Percentiles rank a stretch among this genome's conserved stretches.
Evolutionary conservation across 2,888 invertebrate species (phyloP).

Genomic region (Petrolisthes cinctipes): DNA sequence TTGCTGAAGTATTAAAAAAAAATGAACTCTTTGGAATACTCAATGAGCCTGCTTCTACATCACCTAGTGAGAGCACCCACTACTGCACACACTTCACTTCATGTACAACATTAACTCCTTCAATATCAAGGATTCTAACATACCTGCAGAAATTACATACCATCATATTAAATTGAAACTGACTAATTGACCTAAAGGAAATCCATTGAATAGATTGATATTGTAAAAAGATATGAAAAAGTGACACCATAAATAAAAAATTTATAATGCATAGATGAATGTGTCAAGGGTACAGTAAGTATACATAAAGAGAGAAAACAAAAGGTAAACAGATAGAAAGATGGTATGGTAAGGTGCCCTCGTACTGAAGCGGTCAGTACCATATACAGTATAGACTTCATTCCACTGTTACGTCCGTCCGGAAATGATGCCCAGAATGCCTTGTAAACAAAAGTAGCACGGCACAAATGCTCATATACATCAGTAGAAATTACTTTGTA

Average conservation of each 20-base stretch:
- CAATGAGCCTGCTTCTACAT: constrained; percentile 23
- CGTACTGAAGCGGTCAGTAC: too few species aligned
- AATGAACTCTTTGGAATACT: constrained; percentile 49
- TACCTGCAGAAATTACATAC: too few species aligned
- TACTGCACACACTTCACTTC: constrained; percentile 15
- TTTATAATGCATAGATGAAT: too few species aligned
- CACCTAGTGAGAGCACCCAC: constrained; percentile 31
- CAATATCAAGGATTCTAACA: background rate
- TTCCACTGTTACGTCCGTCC: constrained; percentile 46
- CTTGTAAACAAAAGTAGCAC: constrained; percentile 34
- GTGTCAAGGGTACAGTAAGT: background rate
- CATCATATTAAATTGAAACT: too few species aligned
- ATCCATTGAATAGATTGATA: too few species aligned
- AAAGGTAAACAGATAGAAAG: too few species aligned
- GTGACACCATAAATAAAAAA: too few species aligned
- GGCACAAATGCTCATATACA: background rate
- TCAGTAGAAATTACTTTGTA: constrained; percentile 24
- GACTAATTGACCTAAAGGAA: too few species aligned
- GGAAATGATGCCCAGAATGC: constrained; percentile 54
- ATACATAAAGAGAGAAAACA: too few species aligned
- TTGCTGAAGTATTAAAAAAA: constrained; percentile 30
- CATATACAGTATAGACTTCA: background rate
- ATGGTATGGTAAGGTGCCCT: too few species aligned
- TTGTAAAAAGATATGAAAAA: too few species aligned
- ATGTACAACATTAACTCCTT: background rate